Conservation (phyloP, 1,140 invertebrate genomes). For the Prorops nasuta region DNA sequence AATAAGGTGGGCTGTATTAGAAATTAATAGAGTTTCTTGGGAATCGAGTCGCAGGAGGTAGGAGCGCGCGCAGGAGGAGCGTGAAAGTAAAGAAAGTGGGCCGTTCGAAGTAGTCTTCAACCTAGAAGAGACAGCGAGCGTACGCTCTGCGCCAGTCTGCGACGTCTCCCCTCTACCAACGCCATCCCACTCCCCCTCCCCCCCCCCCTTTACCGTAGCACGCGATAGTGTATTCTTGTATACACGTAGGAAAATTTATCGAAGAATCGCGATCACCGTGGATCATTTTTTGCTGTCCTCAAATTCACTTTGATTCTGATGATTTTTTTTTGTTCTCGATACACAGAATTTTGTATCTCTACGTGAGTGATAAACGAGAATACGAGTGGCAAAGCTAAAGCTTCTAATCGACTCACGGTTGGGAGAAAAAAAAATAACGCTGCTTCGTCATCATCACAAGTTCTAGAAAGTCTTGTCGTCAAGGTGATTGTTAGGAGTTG, state of each 20-base stretch:
- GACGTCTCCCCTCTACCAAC: background rate
- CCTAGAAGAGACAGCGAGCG: constrained; percentile 14
- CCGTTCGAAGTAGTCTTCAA: constrained; percentile 30
- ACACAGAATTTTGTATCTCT: too few relatives aligned
- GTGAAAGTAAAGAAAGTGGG: constrained; percentile 45
- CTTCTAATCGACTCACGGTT: background rate
- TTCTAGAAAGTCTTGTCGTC: constrained; percentile 29
- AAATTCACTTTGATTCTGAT: too few relatives aligned
- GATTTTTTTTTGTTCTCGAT: too few relatives aligned
- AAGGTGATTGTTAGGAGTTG: constrained; percentile 14
- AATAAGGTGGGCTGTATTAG: too few relatives aligned
- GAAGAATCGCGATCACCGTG: background rate
- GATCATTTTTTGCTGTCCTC: background rate
- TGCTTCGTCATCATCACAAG: constrained; percentile 10
- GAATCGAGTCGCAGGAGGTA: background rate
- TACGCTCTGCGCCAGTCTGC: background rate
- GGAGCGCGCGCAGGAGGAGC: constrained; percentile 7
- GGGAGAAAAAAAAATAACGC: background rate
- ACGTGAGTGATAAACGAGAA: too few relatives aligned
- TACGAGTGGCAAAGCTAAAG: too few relatives aligned
- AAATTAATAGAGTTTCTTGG: constrained; percentile 1
- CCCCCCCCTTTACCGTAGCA: background rate
- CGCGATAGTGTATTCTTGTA: background rate
- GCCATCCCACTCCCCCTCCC: background rate
- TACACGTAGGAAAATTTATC: too few relatives aligned